Evolutionary conservation across 2,797 vertebrate genomes (phyloP).

Genomic region (Pangasius mekongensis): DNA sequence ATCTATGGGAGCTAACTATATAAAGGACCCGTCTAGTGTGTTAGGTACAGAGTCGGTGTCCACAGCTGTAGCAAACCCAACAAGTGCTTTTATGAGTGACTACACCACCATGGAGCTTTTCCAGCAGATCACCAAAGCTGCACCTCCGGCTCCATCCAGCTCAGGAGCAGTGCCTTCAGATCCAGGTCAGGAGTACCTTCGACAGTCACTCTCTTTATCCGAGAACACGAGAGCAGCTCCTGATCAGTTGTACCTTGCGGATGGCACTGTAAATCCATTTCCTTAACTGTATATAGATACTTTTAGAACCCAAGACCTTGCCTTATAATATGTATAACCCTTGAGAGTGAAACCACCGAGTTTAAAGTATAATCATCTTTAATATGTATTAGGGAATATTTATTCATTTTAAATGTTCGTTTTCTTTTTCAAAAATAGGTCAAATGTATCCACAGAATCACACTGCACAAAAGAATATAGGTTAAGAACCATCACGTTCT

Average conservation of each 20-base stretch:
- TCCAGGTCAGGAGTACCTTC: background rate
- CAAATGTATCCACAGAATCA: slow-evolving; percentile 14
- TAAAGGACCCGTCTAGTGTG: background rate
- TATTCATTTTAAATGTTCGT: slow-evolving; percentile 24
- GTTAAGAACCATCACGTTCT: background rate
- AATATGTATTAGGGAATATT: slow-evolving; percentile 58
- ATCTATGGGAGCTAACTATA: background rate
- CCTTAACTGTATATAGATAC: background rate
- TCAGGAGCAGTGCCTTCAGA: background rate
- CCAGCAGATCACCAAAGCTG: slow-evolving; percentile 62
- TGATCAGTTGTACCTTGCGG: background rate
- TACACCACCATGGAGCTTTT: slow-evolving; percentile 84
- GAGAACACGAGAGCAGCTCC: slow-evolving; percentile 25
- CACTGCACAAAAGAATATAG: slow-evolving; percentile 25
- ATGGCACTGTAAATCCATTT: background rate
- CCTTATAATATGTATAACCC: background rate
- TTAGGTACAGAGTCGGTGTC: background rate
- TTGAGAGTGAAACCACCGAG: background rate
- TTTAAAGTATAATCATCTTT: slow-evolving; percentile 62
- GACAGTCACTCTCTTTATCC: background rate
- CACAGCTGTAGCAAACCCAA: background rate
- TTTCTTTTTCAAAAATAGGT: slow-evolving; percentile 37
- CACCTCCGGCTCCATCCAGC: background rate
- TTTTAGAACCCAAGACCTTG: background rate
- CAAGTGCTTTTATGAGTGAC: slow-evolving; percentile 62